Evolutionary conservation across 2,888 invertebrate species (phyloP).

Genomic region (Trachelus tabidus): DNA sequence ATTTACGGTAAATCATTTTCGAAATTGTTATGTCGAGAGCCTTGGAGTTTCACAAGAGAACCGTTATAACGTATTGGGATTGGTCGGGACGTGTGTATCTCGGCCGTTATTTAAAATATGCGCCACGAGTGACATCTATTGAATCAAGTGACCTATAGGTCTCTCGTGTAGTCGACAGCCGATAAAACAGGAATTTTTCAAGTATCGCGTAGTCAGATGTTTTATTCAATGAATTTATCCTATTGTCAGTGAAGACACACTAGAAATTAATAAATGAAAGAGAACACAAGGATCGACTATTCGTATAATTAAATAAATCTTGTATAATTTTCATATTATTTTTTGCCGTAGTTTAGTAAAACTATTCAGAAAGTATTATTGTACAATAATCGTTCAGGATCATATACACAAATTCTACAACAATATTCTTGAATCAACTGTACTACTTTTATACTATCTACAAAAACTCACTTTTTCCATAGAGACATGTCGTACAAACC

Average conservation of each 20-base stretch:
- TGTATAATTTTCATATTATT: neutral
- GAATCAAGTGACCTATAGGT: neutral
- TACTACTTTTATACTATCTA: neutral
- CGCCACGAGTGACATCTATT: conserved; percentile 6
- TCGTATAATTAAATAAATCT: neutral
- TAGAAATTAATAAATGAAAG: neutral
- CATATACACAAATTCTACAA: neutral
- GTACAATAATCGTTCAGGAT: neutral
- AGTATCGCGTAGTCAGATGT: neutral
- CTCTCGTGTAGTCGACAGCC: neutral
- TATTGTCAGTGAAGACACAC: neutral
- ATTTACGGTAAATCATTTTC: neutral
- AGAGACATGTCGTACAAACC: neutral
- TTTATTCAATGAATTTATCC: neutral
- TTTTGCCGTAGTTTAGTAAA: too few species aligned
- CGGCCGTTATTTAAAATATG: neutral
- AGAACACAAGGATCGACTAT: neutral
- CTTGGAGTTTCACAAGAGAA: neutral
- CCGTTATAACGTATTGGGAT: neutral
- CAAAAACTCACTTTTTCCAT: neutral
- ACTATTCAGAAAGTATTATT: too few species aligned
- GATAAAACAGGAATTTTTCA: conserved; percentile 8
- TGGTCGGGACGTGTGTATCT: neutral
- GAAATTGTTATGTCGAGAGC: neutral
- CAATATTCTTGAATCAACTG: neutral